These are phyloP conservation scores for Globodera ellingtonae DNA, from an alignment of 1,140 invertebrate species.

Conservation along the genomic window DNA sequence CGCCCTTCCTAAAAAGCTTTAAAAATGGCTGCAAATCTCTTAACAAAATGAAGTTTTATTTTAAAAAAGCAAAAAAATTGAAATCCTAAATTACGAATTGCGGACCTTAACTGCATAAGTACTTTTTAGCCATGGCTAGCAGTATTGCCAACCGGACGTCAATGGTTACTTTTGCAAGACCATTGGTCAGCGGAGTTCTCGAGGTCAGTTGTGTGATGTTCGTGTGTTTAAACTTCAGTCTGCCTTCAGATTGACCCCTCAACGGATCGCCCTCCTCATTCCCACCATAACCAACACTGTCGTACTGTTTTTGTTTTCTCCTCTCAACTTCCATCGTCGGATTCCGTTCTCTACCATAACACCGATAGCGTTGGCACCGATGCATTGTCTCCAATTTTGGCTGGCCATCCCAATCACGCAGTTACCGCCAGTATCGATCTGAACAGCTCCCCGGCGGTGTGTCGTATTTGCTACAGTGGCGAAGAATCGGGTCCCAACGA, in stretches of 20 bases:
- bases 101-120: too few species aligned
- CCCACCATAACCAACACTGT: not conserved
- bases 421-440: not conserved
- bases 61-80: too few species aligned
- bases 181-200: not conserved
- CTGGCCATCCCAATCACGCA: conserved; percentile 11
- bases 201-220: not conserved
- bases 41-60: too few species aligned
- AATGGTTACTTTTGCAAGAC: not conserved
- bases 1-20: too few species aligned
- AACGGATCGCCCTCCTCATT: not conserved
- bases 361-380: not conserved
- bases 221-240: too few species aligned
- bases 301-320: not conserved
- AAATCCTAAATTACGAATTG: too few species aligned
- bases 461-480: conserved; percentile 41
- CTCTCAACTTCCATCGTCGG: not conserved
- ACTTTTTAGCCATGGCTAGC: too few species aligned
- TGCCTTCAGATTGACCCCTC: not conserved
- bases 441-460: conserved; percentile 23
- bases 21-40: too few species aligned
- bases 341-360: not conserved
- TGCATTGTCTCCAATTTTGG: conserved; percentile 20
- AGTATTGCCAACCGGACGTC: too few species aligned
- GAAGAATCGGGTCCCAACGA: conserved; percentile 37